Evolutionary conservation across 2,113 vertebrate species (phyloP), one percentile per base, ranked within the genome.

Genomic region (Pelmatolapia mariae): DNA sequence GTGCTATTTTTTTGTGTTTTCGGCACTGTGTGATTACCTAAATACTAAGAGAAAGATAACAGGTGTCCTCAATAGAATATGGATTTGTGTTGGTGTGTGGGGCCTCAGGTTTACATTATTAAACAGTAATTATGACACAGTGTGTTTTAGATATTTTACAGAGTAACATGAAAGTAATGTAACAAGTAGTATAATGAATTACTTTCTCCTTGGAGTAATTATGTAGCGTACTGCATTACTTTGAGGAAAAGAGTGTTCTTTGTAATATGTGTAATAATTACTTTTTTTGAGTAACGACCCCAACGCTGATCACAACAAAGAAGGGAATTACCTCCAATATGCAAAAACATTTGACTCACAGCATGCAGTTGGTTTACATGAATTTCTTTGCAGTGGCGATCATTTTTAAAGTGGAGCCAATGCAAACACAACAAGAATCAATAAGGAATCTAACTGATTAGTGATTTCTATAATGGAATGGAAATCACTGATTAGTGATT

Each of bases 401-500:
- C 52, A 10, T 19, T 63, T 63, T 63, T 19, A 63, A 63, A 63
- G 59, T 33, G 29, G 16, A 63, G 57, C 29, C 9, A 61, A 19
- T 61, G 29, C 16, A 61, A 61, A 61, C 57, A 31, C 57, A 61
- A 61, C 57, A 33, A 4, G 29, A 61, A 61, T 61, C 57, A 19
- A 33, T 61, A 0, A 61, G 29, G 2, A 19, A 33, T 31, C 16
- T 31, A 61, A 61, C 26, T 61, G 9, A 61, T 61, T 6, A 61
- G 57, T 61, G 15, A 61, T 18, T 31, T 31, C 5, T 4, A 10
- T 16, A 29, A 29, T 29, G 54, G 54, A 5, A 57, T 18, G 13
- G 4, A 45, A 47, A 47, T 47, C 40, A 13, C 40, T 13, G 0
- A 13, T 13, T 0, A 18, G 15, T 47, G 7, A 16, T 0, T 18